Evolutionary conservation across 2,113 vertebrate species (phyloP).

Genomic region (Apodemus sylvaticus): DNA sequence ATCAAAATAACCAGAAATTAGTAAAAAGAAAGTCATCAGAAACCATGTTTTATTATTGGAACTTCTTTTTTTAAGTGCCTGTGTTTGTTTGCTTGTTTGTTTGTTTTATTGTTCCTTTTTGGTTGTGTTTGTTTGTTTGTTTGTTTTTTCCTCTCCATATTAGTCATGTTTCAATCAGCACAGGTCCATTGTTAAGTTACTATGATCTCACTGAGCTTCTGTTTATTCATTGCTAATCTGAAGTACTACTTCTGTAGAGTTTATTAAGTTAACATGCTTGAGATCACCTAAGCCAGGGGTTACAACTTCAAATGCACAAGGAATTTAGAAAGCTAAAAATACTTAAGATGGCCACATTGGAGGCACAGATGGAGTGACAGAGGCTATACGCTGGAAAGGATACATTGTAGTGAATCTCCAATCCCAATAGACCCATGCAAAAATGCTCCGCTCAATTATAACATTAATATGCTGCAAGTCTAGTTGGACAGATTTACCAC

Average conservation of each 20-base stretch:
- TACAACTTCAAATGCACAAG: neutral
- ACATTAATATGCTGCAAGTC: too few relatives aligned
- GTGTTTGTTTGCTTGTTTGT: too few relatives aligned
- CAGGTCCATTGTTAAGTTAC: neutral
- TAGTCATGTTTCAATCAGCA: neutral
- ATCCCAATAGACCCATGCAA: too few relatives aligned
- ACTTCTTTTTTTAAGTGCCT: neutral
- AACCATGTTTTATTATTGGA: neutral
- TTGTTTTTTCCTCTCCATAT: neutral
- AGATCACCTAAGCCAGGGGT: neutral
- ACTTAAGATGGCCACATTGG: neutral
- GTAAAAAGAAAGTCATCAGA: neutral
- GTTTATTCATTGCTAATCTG: neutral
- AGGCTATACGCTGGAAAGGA: neutral
- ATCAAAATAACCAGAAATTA: neutral
- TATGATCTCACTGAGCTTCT: neutral
- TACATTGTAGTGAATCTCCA: too few relatives aligned
- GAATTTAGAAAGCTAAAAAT: neutral
- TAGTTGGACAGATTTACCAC: too few relatives aligned
- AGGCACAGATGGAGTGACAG: neutral
- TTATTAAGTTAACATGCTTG: neutral
- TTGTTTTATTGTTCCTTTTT: too few relatives aligned
- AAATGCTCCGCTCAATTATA: too few relatives aligned
- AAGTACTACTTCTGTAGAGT: neutral
- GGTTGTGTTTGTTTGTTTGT: too few relatives aligned